Evolutionary conservation across 2,797 vertebrate species (phyloP).

Genomic region (Chaenodraco wilsoni): DNA sequence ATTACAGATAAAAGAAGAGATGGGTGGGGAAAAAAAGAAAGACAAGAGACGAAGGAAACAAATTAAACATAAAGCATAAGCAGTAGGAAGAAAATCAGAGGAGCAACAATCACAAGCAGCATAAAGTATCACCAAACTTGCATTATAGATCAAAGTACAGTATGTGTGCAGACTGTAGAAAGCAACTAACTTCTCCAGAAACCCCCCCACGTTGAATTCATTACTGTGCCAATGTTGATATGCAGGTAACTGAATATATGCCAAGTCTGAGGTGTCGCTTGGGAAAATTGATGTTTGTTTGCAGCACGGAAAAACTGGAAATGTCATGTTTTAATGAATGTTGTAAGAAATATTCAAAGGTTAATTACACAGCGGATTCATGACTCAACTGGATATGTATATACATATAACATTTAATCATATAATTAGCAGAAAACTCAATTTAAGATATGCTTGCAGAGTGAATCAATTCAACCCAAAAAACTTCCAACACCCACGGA

Average conservation of each 20-base stretch:
- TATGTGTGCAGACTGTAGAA: conserved; percentile 50
- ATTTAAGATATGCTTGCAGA: conserved; percentile 30
- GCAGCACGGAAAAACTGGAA: conserved; percentile 27
- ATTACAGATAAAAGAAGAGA: background rate
- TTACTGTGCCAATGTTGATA: conserved; percentile 36
- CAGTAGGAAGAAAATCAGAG: conserved; percentile 34
- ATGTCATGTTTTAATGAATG: conserved; percentile 25
- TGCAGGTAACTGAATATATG: conserved; percentile 47
- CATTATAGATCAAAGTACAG: conserved; percentile 77
- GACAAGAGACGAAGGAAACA: conserved; percentile 18
- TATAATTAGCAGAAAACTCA: conserved; percentile 2
- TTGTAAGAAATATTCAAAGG: conserved; percentile 17
- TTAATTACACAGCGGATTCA: conserved; percentile 29
- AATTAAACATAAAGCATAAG: conserved; percentile 31
- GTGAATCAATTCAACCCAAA: conserved; percentile 22
- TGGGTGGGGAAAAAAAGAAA: conserved; percentile 10
- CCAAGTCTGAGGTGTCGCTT: conserved; percentile 22
- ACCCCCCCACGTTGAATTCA: conserved; percentile 38
- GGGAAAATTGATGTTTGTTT: conserved; percentile 31
- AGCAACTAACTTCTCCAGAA: conserved; percentile 43
- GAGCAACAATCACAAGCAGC: conserved; percentile 58
- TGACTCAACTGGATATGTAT: conserved; percentile 9
- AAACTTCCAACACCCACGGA: conserved; percentile 33
- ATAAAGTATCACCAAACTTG: conserved; percentile 63
- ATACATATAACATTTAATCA: conserved; percentile 7